Evolutionary conservation across 2,888 invertebrate genomes (phyloP).

Genomic region (Trichacis sp.): DNA sequence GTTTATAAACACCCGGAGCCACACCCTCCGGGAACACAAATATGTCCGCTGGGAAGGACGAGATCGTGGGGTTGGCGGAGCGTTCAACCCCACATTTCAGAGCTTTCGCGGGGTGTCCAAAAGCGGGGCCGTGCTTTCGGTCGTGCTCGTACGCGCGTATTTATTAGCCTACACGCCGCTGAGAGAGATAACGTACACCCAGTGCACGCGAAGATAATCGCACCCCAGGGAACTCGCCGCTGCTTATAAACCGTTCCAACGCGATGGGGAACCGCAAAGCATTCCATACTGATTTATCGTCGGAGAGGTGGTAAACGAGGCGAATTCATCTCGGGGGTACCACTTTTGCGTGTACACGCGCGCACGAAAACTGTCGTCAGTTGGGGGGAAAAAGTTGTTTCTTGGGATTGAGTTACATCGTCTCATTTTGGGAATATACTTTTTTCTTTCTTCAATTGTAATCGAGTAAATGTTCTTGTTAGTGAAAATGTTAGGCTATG

Average conservation of each 20-base stretch:
- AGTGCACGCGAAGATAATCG: constrained; percentile 65
- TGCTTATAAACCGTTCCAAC: constrained; percentile 62
- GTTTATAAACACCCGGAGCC: constrained; percentile 60
- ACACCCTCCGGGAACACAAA: constrained; percentile 54
- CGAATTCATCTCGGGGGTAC: constrained; percentile 56
- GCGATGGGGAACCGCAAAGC: constrained; percentile 66
- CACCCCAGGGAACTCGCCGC: constrained; percentile 58
- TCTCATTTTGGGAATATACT: too few species aligned
- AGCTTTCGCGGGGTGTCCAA: constrained; percentile 34
- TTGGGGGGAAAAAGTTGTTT: not conserved
- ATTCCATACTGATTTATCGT: constrained; percentile 66
- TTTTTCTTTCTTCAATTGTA: too few species aligned
- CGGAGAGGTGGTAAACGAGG: constrained; percentile 62
- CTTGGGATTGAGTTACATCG: not conserved
- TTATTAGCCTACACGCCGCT: constrained; percentile 53
- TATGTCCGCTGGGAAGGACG: constrained; percentile 12
- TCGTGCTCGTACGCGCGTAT: constrained; percentile 50
- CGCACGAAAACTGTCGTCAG: constrained; percentile 43
- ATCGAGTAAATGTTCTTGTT: too few species aligned
- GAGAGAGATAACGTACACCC: constrained; percentile 63
- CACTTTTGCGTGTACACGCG: constrained; percentile 24
- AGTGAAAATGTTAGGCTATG: too few species aligned
- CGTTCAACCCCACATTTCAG: constrained; percentile 27
- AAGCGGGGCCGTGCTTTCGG: constrained; percentile 14
- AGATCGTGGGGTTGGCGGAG: constrained; percentile 25